These are phyloP conservation scores for Motacilla alba DNA, from an alignment of 2,113 vertebrate genomes.

Conservation along the genomic window DNA sequence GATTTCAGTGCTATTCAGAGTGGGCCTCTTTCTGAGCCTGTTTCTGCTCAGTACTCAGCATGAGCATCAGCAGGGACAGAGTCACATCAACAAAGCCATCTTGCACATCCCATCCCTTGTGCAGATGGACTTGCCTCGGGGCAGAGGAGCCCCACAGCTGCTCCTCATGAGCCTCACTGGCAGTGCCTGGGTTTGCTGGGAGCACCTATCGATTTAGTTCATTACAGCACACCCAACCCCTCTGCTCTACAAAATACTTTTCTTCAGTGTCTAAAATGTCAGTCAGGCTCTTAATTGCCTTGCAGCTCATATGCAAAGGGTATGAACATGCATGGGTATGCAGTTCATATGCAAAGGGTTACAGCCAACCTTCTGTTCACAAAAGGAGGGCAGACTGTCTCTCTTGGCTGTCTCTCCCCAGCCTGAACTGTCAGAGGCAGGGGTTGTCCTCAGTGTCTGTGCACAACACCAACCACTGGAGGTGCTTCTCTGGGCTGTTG, in stretches of 20 bases:
- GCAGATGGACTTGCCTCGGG: background rate
- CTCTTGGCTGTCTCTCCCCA: background rate
- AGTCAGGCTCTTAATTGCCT: background rate
- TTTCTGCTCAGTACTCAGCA: background rate
- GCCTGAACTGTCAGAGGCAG: background rate
- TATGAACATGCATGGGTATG: background rate
- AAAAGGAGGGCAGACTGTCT: background rate
- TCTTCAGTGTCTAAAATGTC: background rate
- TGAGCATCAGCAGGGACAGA: background rate
- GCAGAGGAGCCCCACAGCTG: background rate
- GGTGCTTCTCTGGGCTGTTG: background rate
- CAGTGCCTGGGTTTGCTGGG: background rate
- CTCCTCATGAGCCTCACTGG: background rate
- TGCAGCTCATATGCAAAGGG: background rate
- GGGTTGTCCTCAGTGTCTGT: background rate
- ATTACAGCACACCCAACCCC: background rate
- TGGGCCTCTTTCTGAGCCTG: background rate
- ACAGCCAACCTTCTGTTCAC: background rate
- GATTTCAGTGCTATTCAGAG: background rate
- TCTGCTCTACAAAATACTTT: background rate
- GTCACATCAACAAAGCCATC: background rate
- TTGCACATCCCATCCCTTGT: background rate
- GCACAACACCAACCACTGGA: fast-evolving
- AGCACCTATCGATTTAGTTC: background rate
- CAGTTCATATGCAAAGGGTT: background rate